Evolutionary conservation across 2,888 invertebrate species (phyloP).

Genomic region (Aquatica leii): DNA sequence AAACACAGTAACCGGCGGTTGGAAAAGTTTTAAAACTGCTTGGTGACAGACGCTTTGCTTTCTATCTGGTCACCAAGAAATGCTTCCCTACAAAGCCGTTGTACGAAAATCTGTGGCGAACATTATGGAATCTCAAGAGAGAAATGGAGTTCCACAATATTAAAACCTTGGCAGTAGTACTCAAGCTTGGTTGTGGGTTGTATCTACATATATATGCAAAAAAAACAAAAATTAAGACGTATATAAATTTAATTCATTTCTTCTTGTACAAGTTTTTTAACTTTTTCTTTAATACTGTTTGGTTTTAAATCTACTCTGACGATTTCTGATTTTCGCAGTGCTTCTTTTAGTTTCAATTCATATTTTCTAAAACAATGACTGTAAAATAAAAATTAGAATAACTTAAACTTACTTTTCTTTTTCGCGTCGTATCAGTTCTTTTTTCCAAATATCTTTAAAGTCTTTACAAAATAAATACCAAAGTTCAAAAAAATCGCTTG

Average conservation of each 20-base stretch:
- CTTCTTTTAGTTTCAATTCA: slow-evolving; percentile 68
- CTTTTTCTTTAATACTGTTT: slow-evolving; percentile 71
- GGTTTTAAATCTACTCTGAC: slow-evolving; percentile 69
- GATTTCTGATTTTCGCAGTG: slow-evolving; percentile 63
- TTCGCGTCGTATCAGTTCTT: slow-evolving; percentile 83
- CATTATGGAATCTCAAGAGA: too few relatives aligned
- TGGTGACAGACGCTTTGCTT: too few relatives aligned
- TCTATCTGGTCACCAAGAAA: too few relatives aligned
- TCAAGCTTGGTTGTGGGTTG: too few relatives aligned
- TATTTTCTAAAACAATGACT: slow-evolving; percentile 63
- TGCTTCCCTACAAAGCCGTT: too few relatives aligned
- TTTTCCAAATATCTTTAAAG: slow-evolving; percentile 95
- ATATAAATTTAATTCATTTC: not conserved
- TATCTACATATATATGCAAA: too few relatives aligned
- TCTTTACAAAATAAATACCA: slow-evolving; percentile 93
- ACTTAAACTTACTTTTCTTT: slow-evolving; percentile 76
- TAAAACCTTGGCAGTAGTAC: too few relatives aligned
- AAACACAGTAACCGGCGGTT: too few relatives aligned
- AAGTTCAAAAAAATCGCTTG: slow-evolving; percentile 88
- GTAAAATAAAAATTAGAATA: not conserved
- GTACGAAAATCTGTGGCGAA: too few relatives aligned
- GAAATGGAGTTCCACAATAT: too few relatives aligned
- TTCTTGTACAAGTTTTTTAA: slow-evolving; percentile 64
- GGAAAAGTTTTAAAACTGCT: too few relatives aligned
- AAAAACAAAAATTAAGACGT: too few relatives aligned